Evolutionary conservation across 2,888 invertebrate genomes (phyloP).

Genomic region (Nephrotoma appendiculata): DNA sequence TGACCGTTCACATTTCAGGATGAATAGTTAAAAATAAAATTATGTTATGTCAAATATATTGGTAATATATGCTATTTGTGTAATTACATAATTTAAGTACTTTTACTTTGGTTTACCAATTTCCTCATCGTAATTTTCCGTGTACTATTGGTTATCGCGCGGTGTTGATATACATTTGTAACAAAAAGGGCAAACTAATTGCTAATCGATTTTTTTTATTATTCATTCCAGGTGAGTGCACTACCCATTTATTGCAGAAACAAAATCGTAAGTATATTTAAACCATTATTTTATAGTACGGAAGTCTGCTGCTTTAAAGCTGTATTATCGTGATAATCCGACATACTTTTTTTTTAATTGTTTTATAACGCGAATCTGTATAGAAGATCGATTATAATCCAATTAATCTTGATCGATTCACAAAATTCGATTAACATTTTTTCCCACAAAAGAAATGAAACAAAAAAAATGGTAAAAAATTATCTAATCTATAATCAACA

Average conservation of each 20-base stretch:
- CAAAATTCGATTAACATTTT: background rate
- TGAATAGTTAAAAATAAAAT: background rate
- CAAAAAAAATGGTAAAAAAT: background rate
- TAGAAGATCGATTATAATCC: background rate
- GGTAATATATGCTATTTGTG: background rate
- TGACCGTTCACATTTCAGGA: background rate
- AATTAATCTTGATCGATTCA: background rate
- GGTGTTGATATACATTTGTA: background rate
- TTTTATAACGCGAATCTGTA: background rate
- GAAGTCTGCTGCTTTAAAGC: background rate
- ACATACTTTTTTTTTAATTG: background rate
- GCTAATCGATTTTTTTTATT: background rate
- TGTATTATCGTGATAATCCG: background rate
- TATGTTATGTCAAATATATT: background rate
- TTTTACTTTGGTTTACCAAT: background rate
- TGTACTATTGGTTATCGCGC: background rate
- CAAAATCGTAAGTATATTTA: background rate
- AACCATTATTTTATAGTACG: background rate
- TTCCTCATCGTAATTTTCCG: background rate
- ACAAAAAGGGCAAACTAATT: background rate
- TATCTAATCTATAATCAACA: background rate
- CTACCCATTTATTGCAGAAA: background rate
- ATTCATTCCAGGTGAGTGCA: background rate
- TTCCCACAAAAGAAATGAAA: background rate
- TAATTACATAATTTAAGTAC: background rate